These are phyloP conservation scores for Penaeus vannamei DNA, from an alignment of 1,140 invertebrate species.

Conservation along the genomic window DNA sequence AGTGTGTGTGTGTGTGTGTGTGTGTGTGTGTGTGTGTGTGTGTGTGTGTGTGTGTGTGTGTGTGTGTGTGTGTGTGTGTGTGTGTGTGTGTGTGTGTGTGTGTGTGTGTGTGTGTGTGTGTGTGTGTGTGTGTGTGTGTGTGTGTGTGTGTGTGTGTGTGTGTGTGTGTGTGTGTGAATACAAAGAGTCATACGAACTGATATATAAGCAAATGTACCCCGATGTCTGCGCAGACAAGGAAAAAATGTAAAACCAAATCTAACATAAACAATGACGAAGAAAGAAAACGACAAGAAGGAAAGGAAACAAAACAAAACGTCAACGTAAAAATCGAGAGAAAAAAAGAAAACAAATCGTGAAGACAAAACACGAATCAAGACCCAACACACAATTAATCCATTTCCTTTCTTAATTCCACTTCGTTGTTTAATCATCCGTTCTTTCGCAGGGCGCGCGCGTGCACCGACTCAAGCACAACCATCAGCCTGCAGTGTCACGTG, in stretches of 20 bases:
- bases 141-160: background rate
- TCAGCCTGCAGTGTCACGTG: too few relatives aligned
- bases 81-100: background rate
- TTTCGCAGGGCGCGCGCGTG: too few relatives aligned
- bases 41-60: conserved; percentile 9
- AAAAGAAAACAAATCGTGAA: background rate
- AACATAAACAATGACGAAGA: too few relatives aligned
- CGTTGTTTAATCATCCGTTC: too few relatives aligned
- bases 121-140: background rate
- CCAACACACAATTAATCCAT: too few relatives aligned
- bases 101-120: background rate
- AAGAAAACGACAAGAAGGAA: too few relatives aligned
- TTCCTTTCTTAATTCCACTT: too few relatives aligned
- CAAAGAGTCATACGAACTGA: background rate
- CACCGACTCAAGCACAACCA: too few relatives aligned
- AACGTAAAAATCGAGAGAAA: background rate
- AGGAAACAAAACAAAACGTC: background rate
- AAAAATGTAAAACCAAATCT: background rate
- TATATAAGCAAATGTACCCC: too few relatives aligned
- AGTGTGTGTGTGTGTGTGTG: conserved; percentile 11
- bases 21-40: background rate
- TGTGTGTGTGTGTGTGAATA: background rate
- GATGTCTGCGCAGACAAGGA: too few relatives aligned
- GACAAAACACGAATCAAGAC: background rate
- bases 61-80: background rate